Conservation (phyloP, 2,888 invertebrate genomes). For the Synergus laeviventris region DNA sequence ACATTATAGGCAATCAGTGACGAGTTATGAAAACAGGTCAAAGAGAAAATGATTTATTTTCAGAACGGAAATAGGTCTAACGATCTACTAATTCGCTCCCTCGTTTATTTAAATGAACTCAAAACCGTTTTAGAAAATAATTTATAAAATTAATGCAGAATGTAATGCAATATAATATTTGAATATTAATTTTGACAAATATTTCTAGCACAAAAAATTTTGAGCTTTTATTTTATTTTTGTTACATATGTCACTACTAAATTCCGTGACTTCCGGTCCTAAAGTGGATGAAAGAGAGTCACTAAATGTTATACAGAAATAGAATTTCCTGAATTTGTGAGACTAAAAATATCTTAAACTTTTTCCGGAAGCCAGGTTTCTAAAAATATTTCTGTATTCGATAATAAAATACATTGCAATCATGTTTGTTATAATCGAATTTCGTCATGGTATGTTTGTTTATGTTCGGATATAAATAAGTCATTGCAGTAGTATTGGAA, state of each 20-base stretch:
- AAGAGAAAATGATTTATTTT: constrained; percentile 5
- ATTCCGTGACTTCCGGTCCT: constrained; percentile 12
- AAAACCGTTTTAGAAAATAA: not conserved
- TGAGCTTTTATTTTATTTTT: not conserved
- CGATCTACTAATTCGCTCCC: not conserved
- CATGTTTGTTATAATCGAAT: not conserved
- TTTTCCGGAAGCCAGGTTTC: too few species aligned
- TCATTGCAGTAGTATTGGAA: not conserved
- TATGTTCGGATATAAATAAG: not conserved
- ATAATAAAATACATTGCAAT: not conserved
- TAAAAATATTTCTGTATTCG: not conserved
- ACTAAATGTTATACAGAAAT: constrained; percentile 4
- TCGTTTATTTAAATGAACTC: not conserved
- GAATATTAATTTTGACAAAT: not conserved
- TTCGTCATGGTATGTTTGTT: not conserved
- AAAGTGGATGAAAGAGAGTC: not conserved
- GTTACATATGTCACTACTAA: not conserved
- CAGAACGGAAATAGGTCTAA: constrained; percentile 5
- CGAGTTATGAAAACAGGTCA: not conserved
- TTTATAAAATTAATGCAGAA: not conserved
- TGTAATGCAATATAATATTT: not conserved
- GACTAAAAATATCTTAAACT: not conserved
- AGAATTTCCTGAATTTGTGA: not conserved
- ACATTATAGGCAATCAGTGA: not conserved
- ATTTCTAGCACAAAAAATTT: not conserved